These are phyloP conservation scores for Micropoecilia bifurca DNA, from an alignment of 2,797 vertebrate species.

Conservation along the genomic window DNA sequence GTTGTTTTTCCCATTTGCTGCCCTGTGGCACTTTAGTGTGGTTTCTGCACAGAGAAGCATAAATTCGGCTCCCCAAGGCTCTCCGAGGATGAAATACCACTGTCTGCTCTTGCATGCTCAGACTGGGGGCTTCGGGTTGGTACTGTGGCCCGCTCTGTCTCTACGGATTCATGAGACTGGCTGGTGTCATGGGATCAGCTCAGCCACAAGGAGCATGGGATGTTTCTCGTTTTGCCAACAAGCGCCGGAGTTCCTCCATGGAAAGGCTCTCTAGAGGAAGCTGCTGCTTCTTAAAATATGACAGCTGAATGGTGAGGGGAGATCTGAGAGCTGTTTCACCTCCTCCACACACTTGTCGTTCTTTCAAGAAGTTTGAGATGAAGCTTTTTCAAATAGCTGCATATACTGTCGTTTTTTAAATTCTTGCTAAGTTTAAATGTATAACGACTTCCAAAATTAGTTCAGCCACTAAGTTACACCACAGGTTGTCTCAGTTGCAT, in stretches of 20 bases:
- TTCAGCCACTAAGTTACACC: not conserved
- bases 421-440: not conserved
- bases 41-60: slow-evolving; percentile 68
- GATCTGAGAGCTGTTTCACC: slow-evolving; percentile 21
- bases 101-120: slow-evolving; percentile 69
- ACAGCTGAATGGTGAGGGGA: slow-evolving; percentile 8
- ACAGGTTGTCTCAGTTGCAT: slow-evolving; percentile 18
- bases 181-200: slow-evolving; percentile 41
- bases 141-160: slow-evolving; percentile 46
- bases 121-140: slow-evolving; percentile 58
- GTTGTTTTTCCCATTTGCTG: slow-evolving; percentile 78
- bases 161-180: slow-evolving; percentile 32
- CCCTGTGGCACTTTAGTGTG: slow-evolving; percentile 74
- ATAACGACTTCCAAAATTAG: not conserved
- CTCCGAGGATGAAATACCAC: slow-evolving; percentile 69
- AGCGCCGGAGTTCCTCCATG: slow-evolving; percentile 6
- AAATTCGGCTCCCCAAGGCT: slow-evolving; percentile 69
- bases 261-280: slow-evolving; percentile 16
- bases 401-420: slow-evolving; percentile 17
- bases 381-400: slow-evolving; percentile 18
- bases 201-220: slow-evolving; percentile 8
- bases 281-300: slow-evolving; percentile 23
- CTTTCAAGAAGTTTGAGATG: slow-evolving; percentile 52
- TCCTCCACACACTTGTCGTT: slow-evolving; percentile 18
- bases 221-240: slow-evolving; percentile 4